Conservation (phyloP, 2,888 invertebrate species). For the Malthinus flaveolus region DNA sequence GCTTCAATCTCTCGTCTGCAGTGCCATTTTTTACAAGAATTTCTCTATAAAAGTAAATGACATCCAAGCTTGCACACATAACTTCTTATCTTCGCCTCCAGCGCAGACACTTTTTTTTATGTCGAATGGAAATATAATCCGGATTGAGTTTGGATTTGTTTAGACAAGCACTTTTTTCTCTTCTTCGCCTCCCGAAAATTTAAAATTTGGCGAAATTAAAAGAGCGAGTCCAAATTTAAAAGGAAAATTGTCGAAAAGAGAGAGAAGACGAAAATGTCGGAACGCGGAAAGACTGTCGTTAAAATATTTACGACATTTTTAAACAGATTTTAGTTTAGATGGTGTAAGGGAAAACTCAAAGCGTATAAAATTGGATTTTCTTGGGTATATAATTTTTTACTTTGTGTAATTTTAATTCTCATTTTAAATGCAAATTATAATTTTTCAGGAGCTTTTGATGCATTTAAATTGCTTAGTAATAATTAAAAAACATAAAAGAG, state of each 20-base stretch:
- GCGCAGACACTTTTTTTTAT: constrained; percentile 40
- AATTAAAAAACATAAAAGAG: no score
- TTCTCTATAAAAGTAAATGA: constrained; percentile 50
- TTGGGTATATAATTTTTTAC: no score
- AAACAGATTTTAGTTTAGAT: neutral
- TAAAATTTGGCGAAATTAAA: no score
- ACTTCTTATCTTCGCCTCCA: constrained; percentile 46
- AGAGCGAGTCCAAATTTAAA: no score
- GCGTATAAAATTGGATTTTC: constrained; percentile 8
- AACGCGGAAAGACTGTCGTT: constrained; percentile 7
- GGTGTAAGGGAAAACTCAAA: constrained; percentile 8
- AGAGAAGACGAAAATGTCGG: no score
- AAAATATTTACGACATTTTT: constrained; percentile 14
- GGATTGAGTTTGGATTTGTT: constrained; percentile 40
- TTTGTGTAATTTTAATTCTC: no score
- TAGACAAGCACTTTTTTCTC: constrained; percentile 36
- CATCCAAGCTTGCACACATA: constrained; percentile 45
- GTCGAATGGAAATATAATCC: constrained; percentile 39
- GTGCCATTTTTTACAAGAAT: constrained; percentile 48
- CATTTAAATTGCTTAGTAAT: no score
- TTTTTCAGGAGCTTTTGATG: no score
- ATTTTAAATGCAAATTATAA: no score
- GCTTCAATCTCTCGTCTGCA: constrained; percentile 58
- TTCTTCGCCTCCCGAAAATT: no score
- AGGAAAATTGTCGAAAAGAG: no score